Evolutionary conservation across 2,888 invertebrate species (phyloP), one percentile per base, ranked within the genome.

Genomic region (Luperina testacea): DNA sequence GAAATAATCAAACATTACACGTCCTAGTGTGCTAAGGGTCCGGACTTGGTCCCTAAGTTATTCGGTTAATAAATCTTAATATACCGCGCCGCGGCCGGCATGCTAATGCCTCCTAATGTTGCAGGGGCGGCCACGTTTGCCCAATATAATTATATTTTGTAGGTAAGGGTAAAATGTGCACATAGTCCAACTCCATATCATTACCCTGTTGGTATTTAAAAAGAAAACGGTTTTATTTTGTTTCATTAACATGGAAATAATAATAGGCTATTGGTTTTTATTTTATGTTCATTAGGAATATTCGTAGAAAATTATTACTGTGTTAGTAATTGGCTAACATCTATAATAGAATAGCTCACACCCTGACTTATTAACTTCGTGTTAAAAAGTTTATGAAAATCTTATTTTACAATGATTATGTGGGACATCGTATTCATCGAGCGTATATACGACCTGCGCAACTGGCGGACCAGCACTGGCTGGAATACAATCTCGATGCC

Each of bases 11-110:
- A 84, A 89, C 81, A 83, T 84, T 78, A 87, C 78, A 88, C 80
- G 81, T 80, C 64, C 72, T 78, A 74, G 74, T 72, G 71, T 38
- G 73, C 85, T 87, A 85, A 89, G 84, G 87, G 71, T 51, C 67
- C 68, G 82, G 87, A 75, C 84, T 85, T 86, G 86, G 87, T 67
- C 87, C 89, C 89, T 90, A 90, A 91, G 88, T 90, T 91, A 90
- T 91, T 88, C 87, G 88, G 87, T 88, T 89, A 92, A 92, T 92
- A 92, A 92, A 92, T 92, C 93, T 92, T 91, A 92, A 92, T 92
- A 89, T 89, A 87, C 75, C 70, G 86, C 86, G 80, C 77, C 69
- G 83, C 86, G 86, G 87, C 57, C 85, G 87, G 89, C 89, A 90
- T 90, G 91, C 89, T 92, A 92, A 92, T 92, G 90, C 82, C 75